These are phyloP conservation scores for Dreissena rostriformis DNA, from an alignment of 1,140 invertebrate species.

Conservation along the genomic window DNA sequence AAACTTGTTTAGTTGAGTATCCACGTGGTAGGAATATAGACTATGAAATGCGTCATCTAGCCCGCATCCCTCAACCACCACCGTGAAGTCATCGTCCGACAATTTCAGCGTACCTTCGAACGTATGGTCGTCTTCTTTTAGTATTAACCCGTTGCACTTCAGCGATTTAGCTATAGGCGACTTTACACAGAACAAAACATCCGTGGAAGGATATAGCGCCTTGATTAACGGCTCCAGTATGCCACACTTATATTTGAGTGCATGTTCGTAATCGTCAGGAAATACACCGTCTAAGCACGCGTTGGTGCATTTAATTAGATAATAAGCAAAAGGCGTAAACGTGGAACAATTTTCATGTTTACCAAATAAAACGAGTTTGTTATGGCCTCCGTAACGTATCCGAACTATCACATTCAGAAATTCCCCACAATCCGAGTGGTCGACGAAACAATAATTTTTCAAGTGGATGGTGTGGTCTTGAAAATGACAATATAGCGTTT, in stretches of 20 bases:
- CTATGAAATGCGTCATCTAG: constrained; percentile 18
- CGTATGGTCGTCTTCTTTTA: constrained; percentile 1
- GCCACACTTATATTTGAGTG: constrained; percentile 44
- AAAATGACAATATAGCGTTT: not conserved
- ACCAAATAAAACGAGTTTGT: constrained; percentile 27
- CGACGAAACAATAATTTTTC: constrained; percentile 41
- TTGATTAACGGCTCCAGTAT: constrained; percentile 38
- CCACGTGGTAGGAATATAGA: constrained; percentile 19
- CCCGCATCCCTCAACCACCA: constrained; percentile 17
- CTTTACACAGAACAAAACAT: constrained; percentile 40
- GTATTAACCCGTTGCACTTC: not conserved
- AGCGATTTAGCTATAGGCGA: constrained; percentile 3
- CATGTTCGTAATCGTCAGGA: constrained; percentile 10
- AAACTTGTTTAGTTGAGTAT: not conserved
- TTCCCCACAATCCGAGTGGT: constrained; percentile 26
- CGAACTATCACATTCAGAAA: constrained; percentile 19
- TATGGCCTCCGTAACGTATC: constrained; percentile 30
- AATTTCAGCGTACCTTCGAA: constrained; percentile 37
- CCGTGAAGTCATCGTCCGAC: not conserved
- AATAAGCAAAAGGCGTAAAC: constrained; percentile 18
- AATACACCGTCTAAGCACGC: constrained; percentile 30
- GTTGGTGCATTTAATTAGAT: constrained; percentile 33
- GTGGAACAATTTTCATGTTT: constrained; percentile 6
- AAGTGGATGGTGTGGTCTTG: constrained; percentile 21
- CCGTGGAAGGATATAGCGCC: constrained; percentile 2